Evolutionary conservation across 2,113 vertebrate genomes (phyloP).

Genomic region (Nanorana parkeri): DNA sequence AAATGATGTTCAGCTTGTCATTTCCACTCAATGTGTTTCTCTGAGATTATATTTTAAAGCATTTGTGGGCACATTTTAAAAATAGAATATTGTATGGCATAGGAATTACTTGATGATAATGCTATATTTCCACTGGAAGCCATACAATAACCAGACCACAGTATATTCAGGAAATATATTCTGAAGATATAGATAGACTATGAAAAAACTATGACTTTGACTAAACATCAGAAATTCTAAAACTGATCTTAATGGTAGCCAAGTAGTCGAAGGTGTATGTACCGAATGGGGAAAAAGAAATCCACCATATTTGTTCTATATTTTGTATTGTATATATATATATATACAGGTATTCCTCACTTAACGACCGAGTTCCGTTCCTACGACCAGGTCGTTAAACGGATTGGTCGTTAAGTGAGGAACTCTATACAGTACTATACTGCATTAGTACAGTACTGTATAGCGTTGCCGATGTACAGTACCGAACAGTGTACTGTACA

Average conservation of each 20-base stretch:
- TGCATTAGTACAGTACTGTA: too few relatives aligned
- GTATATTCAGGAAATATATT: not conserved
- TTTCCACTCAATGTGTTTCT: conserved; percentile 83
- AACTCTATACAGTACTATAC: too few relatives aligned
- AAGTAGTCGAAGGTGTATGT: not conserved
- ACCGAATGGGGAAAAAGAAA: not conserved
- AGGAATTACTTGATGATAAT: conserved; percentile 34
- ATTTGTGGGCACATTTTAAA: conserved; percentile 80
- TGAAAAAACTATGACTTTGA: conserved; percentile 2
- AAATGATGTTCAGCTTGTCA: conserved; percentile 85
- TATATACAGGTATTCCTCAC: too few relatives aligned
- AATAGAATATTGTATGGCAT: conserved; percentile 69
- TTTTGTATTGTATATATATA: too few relatives aligned
- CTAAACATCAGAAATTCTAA: too few relatives aligned
- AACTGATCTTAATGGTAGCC: too few relatives aligned
- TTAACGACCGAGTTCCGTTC: too few relatives aligned
- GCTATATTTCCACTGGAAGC: conserved; percentile 12
- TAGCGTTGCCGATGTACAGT: too few relatives aligned
- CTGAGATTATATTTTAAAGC: conserved; percentile 80
- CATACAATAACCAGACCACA: conserved; percentile 3
- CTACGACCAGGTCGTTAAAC: too few relatives aligned
- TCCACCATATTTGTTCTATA: not conserved
- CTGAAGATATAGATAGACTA: not conserved
- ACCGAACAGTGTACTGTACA: too few relatives aligned
- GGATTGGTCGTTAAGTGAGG: too few relatives aligned